A percentile compares a stretch with the other conserved stretches of the same genome.
phyloP scores from a whole-genome alignment of 2,888 invertebrate species.

The Pediacus dermestoides region DNA sequence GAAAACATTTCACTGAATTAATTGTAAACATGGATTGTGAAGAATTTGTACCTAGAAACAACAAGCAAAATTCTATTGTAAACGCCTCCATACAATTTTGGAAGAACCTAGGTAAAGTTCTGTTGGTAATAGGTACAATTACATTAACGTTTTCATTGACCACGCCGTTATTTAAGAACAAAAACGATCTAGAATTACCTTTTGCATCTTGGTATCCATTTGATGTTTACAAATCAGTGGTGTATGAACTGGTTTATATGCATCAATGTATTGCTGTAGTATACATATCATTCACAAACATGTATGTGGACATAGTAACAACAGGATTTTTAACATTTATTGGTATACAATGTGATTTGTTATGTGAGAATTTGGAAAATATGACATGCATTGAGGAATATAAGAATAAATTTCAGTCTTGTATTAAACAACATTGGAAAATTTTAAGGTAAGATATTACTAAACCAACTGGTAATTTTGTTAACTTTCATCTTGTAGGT shows the following conservation, averaged over 20 bases:
- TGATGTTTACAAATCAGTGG: constrained; percentile 11
- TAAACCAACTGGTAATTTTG: too few relatives aligned
- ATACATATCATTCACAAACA: constrained; percentile 15
- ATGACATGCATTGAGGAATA: too few relatives aligned
- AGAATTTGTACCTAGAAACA: constrained; percentile 20
- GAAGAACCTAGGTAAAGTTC: constrained; percentile 13
- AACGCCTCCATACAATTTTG: constrained; percentile 14
- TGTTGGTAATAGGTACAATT: constrained; percentile 15
- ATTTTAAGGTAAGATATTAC: constrained; percentile 24
- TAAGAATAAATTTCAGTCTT: constrained; percentile 11
- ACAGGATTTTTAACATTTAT: constrained; percentile 21
- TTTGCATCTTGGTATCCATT: constrained; percentile 26
- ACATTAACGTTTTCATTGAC: constrained; percentile 13
- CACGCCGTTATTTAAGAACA: constrained; percentile 22
- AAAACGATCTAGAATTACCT: constrained; percentile 14
- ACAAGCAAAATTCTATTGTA: constrained; percentile 11
- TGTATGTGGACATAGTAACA: constrained; percentile 19
- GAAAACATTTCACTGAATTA: constrained; percentile 11
- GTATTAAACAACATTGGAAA: constrained; percentile 19
- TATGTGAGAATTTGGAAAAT: constrained; percentile 19
- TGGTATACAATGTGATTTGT: constrained; percentile 23
- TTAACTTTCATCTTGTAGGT: too few relatives aligned
- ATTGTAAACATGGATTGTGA: constrained; percentile 11
- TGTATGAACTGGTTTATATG: constrained; percentile 19
- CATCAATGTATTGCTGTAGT: constrained; percentile 21